phyloP scores from a whole-genome alignment of 2,888 invertebrate species.

The Alloplasta piceator region DNA sequence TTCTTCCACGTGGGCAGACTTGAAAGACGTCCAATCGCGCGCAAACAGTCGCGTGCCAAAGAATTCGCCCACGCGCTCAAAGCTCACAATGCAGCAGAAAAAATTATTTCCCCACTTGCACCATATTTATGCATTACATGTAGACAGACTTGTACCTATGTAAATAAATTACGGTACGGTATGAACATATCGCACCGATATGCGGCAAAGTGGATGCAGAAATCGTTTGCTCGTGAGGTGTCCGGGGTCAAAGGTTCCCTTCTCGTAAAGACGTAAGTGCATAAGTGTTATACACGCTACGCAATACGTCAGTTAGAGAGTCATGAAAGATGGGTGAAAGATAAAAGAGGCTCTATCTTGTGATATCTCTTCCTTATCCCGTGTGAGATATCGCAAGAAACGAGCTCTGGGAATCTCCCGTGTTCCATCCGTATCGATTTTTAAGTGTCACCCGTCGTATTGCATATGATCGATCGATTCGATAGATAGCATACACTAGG shows the following conservation, averaged over 20 bases:
- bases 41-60: conserved; percentile 66
- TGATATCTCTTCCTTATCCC: neutral
- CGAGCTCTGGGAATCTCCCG: neutral
- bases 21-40: conserved; percentile 46
- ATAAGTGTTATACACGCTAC: neutral
- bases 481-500: neutral
- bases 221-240: conserved; percentile 29
- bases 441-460: neutral
- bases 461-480: neutral
- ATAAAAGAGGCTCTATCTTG: no score
- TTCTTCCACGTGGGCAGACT: conserved; percentile 52
- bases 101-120: conserved; percentile 35
- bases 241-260: conserved; percentile 36
- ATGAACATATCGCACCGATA: neutral
- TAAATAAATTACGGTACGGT: neutral
- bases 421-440: neutral
- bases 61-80: conserved; percentile 61
- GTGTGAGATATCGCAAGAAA: neutral
- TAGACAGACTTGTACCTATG: neutral
- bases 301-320: neutral
- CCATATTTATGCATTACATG: conserved; percentile 17
- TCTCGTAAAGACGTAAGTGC: conserved; percentile 40
- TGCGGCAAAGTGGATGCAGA: neutral
- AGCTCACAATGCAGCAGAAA: neutral
- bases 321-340: no score